Base-by-base conservation (phyloP, 1,140 invertebrate genomes). In the Zaprionus inermis region DNA sequence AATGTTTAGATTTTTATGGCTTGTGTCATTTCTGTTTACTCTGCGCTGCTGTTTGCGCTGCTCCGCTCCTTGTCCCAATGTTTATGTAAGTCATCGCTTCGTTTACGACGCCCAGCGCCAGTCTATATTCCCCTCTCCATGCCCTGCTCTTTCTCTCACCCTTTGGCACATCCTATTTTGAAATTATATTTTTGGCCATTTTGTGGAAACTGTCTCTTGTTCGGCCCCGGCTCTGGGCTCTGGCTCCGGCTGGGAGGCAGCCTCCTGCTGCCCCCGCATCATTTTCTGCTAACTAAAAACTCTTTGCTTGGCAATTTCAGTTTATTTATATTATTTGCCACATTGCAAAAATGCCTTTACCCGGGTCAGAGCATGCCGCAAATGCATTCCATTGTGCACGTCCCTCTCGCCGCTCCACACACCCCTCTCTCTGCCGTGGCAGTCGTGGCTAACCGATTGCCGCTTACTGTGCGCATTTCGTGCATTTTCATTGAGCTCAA, bases 11-110 rank as follows among this genome's bases (percentile, higher is more conserved):
- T 88, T 88, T 88, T 88, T 88, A 88, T 83, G 83, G 86, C 76
- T 88, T 88, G 84, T 88, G 83, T 88, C 83, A 88, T 88, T 89
- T 88, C 86, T 88, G 83, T 88, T 88, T 89, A 89, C 84, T 78
- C 61, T 71, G 61, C 59, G 66, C 59, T 76, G 61, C 84, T 75
- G 79, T 78, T 82, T 68, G 84, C 69, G 44, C 52, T 63, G 57
- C 55, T 49, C 24, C 24, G 24, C 24, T 28, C 64, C 63, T 81
- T 73, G 79, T 78, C 79, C 79, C 75, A 83, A 88, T 88, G 84
- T 89, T 88, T 88, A 88, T 88, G 83, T 88, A 88, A 88, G 83
- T 88, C 83, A 89, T 89, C 83, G 83, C 76, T 83, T 86, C 82
- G 82, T 82, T 86, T 88, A 88, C 82, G 83, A 88, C 70, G 76